phyloP scores from a whole-genome alignment of 2,113 vertebrate species.

The Calyptomena viridis region DNA sequence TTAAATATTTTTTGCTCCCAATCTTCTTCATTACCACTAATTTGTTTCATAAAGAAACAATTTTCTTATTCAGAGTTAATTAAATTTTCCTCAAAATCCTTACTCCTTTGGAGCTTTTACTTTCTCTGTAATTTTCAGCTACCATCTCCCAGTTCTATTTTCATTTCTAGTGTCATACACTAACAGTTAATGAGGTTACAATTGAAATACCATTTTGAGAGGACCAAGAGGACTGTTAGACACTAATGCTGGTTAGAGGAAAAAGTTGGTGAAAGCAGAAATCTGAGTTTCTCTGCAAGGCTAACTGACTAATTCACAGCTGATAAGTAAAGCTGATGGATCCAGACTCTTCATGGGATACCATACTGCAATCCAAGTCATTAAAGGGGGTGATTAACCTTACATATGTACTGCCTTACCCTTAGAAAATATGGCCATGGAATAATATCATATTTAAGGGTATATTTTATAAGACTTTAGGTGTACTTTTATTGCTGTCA shows the following conservation, averaged over 20 bases:
- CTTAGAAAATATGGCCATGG: background rate
- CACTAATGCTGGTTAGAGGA: background rate
- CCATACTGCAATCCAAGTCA: background rate
- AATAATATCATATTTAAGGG: background rate
- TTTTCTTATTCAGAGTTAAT: background rate
- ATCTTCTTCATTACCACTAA: fast-evolving
- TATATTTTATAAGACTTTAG: background rate
- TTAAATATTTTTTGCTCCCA: background rate
- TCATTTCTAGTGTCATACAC: background rate
- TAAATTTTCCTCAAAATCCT: background rate
- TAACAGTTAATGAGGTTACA: background rate
- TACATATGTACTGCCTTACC: background rate
- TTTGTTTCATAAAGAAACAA: background rate
- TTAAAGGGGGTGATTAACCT: background rate
- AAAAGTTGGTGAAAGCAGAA: background rate
- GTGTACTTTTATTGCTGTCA: background rate
- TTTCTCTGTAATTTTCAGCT: background rate
- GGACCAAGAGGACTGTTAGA: background rate
- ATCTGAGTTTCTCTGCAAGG: background rate
- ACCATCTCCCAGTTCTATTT: background rate
- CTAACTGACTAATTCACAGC: background rate
- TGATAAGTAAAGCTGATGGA: background rate
- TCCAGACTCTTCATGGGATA: background rate
- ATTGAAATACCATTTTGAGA: background rate
- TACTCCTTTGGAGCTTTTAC: background rate